These are phyloP conservation scores for Eupithecia exiguata DNA, from an alignment of 2,888 invertebrate species.

Conservation along the genomic window DNA sequence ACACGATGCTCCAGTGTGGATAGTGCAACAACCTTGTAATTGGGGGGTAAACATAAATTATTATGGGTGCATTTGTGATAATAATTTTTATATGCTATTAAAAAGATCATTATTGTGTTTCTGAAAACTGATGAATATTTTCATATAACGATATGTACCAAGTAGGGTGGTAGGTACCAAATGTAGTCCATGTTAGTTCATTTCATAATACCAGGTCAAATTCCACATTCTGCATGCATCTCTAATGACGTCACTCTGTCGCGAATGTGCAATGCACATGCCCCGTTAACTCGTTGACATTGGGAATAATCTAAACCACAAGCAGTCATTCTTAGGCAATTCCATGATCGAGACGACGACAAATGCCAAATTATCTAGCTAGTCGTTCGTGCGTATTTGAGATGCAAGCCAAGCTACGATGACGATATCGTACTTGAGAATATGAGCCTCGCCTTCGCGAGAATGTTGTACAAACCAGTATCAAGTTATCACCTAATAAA, in stretches of 20 bases:
- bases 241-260: constrained; percentile 38
- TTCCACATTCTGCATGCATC: constrained; percentile 19
- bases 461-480: constrained; percentile 38
- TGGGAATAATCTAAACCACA: constrained; percentile 42
- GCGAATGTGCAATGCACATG: constrained; percentile 40
- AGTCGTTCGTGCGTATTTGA: neutral
- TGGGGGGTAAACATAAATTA: neutral
- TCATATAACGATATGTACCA: too few relatives aligned
- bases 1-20: neutral
- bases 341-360: neutral
- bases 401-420: constrained; percentile 3
- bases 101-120: neutral
- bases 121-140: neutral
- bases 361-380: neutral
- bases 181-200: too few relatives aligned
- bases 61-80: neutral
- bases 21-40: neutral
- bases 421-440: constrained; percentile 3
- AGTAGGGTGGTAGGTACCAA: too few relatives aligned
- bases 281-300: constrained; percentile 52
- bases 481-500: constrained; percentile 14
- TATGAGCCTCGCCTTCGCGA: constrained; percentile 20
- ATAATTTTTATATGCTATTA: neutral
- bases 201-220: constrained; percentile 2
- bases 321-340: neutral